A percentile compares a stretch with the other conserved stretches of the same genome.
These are phyloP conservation scores for Drosophila testacea DNA, from an alignment of 2,888 invertebrate species.

Conservation along the genomic window DNA sequence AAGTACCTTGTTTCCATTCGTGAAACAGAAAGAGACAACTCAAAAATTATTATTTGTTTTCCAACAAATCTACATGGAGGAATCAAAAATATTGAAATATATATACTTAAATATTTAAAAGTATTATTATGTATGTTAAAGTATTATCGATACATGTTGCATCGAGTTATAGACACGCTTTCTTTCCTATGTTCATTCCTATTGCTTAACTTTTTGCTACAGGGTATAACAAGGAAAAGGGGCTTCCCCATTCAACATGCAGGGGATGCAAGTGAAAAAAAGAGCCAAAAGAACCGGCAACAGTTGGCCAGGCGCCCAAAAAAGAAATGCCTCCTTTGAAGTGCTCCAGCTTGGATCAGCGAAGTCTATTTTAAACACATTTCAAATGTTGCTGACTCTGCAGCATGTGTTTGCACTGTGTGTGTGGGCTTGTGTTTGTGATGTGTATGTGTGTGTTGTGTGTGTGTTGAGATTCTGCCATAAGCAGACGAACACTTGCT, in stretches of 20 bases:
- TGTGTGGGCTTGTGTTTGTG: constrained; percentile 8
- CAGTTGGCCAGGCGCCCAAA: constrained; percentile 43
- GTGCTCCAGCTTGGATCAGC: constrained; percentile 23
- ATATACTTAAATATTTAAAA: too few relatives aligned
- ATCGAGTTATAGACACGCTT: neutral
- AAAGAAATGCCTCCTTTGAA: constrained; percentile 51
- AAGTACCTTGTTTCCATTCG: too few relatives aligned
- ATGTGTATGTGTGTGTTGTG: constrained; percentile 13
- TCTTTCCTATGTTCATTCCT: neutral
- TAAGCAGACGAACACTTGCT: constrained; percentile 24
- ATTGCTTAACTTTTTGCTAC: neutral
- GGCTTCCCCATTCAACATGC: neutral
- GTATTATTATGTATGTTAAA: too few relatives aligned
- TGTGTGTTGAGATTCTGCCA: constrained; percentile 35
- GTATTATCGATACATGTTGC: too few relatives aligned
- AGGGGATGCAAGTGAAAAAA: constrained; percentile 10
- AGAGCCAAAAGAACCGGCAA: constrained; percentile 29
- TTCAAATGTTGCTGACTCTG: constrained; percentile 49
- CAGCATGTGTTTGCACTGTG: constrained; percentile 20
- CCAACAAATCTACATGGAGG: too few relatives aligned
- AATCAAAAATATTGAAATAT: too few relatives aligned
- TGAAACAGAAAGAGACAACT: too few relatives aligned
- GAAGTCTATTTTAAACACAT: constrained; percentile 59
- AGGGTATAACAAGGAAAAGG: constrained; percentile 15
- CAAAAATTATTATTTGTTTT: too few relatives aligned